phyloP scores from a whole-genome alignment of 2,113 vertebrate genomes.

The Typhlomys cinereus region DNA sequence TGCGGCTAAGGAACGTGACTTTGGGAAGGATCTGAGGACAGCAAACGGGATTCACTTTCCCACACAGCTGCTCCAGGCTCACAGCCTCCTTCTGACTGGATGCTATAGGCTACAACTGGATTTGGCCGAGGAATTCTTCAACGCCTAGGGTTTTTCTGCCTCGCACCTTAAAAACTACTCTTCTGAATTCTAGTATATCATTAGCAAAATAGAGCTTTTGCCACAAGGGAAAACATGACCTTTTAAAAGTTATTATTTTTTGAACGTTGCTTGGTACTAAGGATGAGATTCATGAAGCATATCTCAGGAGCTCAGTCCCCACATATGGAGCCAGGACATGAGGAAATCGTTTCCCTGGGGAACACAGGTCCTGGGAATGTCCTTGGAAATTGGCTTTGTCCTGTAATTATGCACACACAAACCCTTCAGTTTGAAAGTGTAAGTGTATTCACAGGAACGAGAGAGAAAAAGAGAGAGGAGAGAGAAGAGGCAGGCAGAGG shows the following conservation, averaged over 20 bases:
- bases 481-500: accelerated
- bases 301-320: not conserved
- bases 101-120: not conserved
- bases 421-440: not conserved
- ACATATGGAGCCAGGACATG: not conserved
- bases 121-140: not conserved
- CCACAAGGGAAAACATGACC: not conserved
- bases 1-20: not conserved
- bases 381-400: not conserved
- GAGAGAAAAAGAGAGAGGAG: not conserved
- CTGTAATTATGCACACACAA: not conserved
- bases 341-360: not conserved
- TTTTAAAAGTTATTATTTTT: not conserved
- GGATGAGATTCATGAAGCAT: not conserved
- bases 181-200: not conserved
- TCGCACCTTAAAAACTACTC: not conserved
- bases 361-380: not conserved
- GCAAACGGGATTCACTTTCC: not conserved
- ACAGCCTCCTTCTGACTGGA: not conserved
- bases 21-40: not conserved
- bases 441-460: not conserved
- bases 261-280: not conserved
- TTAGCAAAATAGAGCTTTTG: not conserved
- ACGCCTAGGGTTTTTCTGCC: conserved; percentile 1
- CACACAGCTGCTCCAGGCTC: not conserved